A percentile compares a stretch with the other conserved stretches of the same genome.
phyloP scores from a whole-genome alignment of 2,797 vertebrate species.

The Allobates femoralis region DNA sequence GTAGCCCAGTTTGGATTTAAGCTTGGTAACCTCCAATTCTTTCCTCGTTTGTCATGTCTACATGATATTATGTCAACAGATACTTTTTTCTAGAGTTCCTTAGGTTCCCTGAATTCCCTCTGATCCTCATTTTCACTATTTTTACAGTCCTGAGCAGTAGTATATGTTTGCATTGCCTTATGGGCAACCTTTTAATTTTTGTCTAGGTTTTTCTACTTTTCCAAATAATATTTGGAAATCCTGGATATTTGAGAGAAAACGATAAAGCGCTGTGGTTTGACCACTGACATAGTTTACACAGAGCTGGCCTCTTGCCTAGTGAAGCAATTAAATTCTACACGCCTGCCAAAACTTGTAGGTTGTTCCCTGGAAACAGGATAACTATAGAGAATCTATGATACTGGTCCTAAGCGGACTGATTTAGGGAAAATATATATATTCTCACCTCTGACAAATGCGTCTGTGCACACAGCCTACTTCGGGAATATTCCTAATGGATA shows the following conservation, averaged over 20 bases:
- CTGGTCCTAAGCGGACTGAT: background rate
- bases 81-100: too few species aligned
- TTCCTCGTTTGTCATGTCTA: too few species aligned
- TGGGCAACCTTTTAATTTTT: background rate
- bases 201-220: background rate
- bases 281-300: slow-evolving; percentile 5
- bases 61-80: too few species aligned
- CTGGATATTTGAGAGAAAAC: background rate
- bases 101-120: too few species aligned
- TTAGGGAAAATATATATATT: background rate
- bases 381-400: background rate
- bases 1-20: too few species aligned
- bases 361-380: slow-evolving; percentile 18
- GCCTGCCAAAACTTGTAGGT: slow-evolving; percentile 18
- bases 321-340: slow-evolving; percentile 39
- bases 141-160: too few species aligned
- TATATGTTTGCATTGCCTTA: background rate
- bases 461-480: too few species aligned
- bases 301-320: slow-evolving; percentile 16
- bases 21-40: too few species aligned
- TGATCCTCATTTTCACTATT: too few species aligned
- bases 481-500: too few species aligned
- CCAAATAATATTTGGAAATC: background rate
- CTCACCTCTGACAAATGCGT: slow-evolving; percentile 20
- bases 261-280: background rate